phyloP scores from a whole-genome alignment of 2,888 invertebrate species.

The Celastrina argiolus region DNA sequence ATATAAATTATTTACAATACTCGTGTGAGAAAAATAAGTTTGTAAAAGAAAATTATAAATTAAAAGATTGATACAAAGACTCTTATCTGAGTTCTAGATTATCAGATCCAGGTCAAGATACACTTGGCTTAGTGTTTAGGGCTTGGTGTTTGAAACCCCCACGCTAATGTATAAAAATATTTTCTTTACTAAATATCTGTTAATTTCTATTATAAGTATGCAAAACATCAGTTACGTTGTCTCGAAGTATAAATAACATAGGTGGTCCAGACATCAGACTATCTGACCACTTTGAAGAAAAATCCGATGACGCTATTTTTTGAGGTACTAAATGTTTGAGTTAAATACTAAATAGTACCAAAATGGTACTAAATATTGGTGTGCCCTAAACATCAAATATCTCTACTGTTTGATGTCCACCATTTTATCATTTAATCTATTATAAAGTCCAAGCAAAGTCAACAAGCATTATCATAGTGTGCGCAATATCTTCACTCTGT shows the following conservation, averaged over 20 bases:
- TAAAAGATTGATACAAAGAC: neutral
- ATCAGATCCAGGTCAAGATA: conserved; percentile 8
- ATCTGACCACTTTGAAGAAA: too few relatives aligned
- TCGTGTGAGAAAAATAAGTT: neutral
- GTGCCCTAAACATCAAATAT: too few relatives aligned
- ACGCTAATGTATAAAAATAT: neutral
- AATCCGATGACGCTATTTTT: too few relatives aligned
- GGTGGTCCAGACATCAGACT: too few relatives aligned
- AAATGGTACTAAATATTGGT: too few relatives aligned
- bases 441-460: neutral
- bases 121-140: neutral
- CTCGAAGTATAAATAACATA: too few relatives aligned
- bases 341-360: too few relatives aligned
- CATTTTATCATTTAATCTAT: too few relatives aligned
- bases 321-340: too few relatives aligned
- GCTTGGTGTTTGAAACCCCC: neutral
- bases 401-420: too few relatives aligned
- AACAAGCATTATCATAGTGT: neutral
- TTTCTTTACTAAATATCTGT: neutral
- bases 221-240: too few relatives aligned
- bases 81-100: neutral
- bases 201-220: neutral
- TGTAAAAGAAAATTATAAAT: neutral
- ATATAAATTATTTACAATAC: neutral
- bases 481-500: neutral